phyloP scores from a whole-genome alignment of 2,113 vertebrate species.

The Hucho hucho region DNA sequence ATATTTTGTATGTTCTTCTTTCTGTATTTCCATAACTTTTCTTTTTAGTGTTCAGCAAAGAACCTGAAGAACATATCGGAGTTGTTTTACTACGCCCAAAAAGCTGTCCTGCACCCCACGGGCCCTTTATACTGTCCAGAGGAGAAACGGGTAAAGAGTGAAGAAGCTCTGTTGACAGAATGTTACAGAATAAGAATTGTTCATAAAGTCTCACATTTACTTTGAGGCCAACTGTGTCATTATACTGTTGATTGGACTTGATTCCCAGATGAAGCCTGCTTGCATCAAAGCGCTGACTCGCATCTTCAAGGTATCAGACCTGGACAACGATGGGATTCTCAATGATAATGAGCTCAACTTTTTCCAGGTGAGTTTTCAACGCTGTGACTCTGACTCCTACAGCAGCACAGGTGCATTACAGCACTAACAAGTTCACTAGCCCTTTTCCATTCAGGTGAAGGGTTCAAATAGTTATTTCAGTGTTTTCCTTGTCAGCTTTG shows the following conservation, averaged over 20 bases:
- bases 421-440: neutral
- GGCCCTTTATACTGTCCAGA: constrained; percentile 27
- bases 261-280: constrained; percentile 85
- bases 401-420: no score
- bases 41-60: constrained; percentile 92
- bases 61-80: constrained; percentile 99
- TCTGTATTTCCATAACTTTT: constrained; percentile 10
- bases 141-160: no score
- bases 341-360: constrained; percentile 96
- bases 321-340: constrained; percentile 93
- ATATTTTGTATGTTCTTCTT: neutral
- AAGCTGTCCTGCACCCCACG: constrained; percentile 96
- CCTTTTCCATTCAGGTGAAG: neutral
- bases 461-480: neutral
- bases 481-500: neutral
- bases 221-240: neutral
- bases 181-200: neutral
- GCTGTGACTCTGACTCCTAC: no score
- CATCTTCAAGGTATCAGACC: constrained; percentile 95
- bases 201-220: neutral
- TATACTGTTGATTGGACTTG: neutral
- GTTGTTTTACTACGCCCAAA: constrained; percentile 97
- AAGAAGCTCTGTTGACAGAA: no score
- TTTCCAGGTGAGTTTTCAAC: constrained; percentile 85
- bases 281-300: constrained; percentile 92